Percentiles rank a stretch among this genome's conserved stretches.
Conservation (phyloP, 2,888 invertebrate species). For the Heliconius sara region DNA sequence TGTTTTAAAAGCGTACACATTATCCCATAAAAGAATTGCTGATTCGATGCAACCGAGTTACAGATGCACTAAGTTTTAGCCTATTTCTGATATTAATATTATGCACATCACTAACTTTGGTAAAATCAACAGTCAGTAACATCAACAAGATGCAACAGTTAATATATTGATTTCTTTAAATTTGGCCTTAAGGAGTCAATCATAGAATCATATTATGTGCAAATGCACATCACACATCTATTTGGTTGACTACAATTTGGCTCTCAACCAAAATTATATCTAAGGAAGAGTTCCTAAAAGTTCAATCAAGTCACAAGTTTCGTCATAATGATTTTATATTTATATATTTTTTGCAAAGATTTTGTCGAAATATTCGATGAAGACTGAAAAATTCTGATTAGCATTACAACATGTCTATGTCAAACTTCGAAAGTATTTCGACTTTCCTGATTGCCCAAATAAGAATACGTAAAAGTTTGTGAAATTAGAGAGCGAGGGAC, state of each 20-base stretch:
- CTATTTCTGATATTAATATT: too few relatives aligned
- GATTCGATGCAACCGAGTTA: too few relatives aligned
- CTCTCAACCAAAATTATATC: not conserved
- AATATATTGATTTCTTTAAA: too few relatives aligned
- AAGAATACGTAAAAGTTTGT: constrained; percentile 12
- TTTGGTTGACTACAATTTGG: not conserved
- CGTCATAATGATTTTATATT: not conserved
- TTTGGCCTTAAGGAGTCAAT: too few relatives aligned
- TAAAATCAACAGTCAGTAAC: too few relatives aligned
- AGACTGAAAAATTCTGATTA: constrained; percentile 25
- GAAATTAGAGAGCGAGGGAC: not conserved
- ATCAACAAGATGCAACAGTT: too few relatives aligned
- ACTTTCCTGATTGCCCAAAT: constrained; percentile 6
- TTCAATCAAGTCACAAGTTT: not conserved
- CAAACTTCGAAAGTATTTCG: constrained; percentile 1
- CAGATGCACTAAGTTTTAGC: too few relatives aligned
- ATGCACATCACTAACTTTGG: too few relatives aligned
- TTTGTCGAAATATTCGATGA: not conserved
- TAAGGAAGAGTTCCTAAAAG: not conserved
- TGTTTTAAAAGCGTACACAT: too few relatives aligned
- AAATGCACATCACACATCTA: too few relatives aligned
- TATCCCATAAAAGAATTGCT: too few relatives aligned
- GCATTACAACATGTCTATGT: constrained; percentile 8
- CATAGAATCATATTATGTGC: too few relatives aligned
- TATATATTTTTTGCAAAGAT: not conserved